Base-by-base conservation (phyloP, 2,888 invertebrate genomes). In the Chesias legatella region DNA sequence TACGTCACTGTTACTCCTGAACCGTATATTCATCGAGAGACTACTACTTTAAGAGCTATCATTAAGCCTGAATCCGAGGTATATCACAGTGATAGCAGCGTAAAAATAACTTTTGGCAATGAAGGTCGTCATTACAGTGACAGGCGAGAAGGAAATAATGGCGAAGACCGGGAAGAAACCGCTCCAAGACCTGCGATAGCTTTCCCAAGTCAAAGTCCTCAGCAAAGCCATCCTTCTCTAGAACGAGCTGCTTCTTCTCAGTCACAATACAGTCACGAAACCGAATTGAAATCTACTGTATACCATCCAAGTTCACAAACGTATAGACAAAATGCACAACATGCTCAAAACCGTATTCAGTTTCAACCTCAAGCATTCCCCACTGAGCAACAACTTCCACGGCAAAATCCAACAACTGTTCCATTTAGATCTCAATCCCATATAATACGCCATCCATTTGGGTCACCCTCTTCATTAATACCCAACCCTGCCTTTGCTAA, bases 31-130 rank as follows among this genome's bases (percentile, higher is more conserved):
- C 86, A 92, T 1, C 90, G 91, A 31, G 91, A 92, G 43, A 92
- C 94, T 0, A 96, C 96, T 0, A 96, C 96, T 0, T 75, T 95
- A 34, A 89, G 96, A 64, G 94, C 96, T 0, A 92, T 96, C 24
- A 96, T 96, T 34, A 93, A 94, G 58, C 96, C 96, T 0, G 96
- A 96, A 61, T 95, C 95, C 1, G 95, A 96, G 77, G 90, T 92
- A 7, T 95, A 93, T 59, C 95, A 95, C 59, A 93, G 93, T 47
- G 92, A 93, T 48, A 94, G 94, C 55, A 94, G 94, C 33, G 92
- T 96, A 1, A 94, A 93, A 63, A 93, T 96, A 1, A 95, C 95
- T 4, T 96, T 96, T 59, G 95, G 95, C 0, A 91, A 89, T 43
- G 92, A 93, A 51, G 89, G 90, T 43, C 88, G 69, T 24, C 85